Evolutionary conservation across 2,797 vertebrate genomes (phyloP).

Genomic region (Chloroceryle inda): DNA sequence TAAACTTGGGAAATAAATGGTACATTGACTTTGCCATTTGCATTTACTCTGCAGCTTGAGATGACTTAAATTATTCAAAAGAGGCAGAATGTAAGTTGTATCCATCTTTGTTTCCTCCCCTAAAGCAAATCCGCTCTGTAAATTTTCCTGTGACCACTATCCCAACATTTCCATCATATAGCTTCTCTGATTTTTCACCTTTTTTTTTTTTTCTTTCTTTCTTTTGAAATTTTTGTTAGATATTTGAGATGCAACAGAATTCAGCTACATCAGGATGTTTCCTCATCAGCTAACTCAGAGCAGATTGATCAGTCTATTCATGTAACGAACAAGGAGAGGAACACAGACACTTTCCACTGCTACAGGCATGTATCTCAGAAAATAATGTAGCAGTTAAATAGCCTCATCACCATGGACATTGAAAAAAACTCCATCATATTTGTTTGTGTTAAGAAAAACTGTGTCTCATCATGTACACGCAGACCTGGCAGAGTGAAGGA

Average conservation of each 20-base stretch:
- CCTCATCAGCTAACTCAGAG: neutral
- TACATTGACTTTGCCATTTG: constrained; percentile 42
- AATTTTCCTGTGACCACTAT: neutral
- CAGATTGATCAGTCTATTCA: neutral
- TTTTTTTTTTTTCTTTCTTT: neutral
- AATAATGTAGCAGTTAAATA: neutral
- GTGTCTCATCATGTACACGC: neutral
- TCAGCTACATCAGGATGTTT: neutral
- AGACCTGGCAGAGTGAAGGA: neutral
- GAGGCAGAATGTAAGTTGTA: neutral
- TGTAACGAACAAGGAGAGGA: neutral
- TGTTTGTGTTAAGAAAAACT: neutral
- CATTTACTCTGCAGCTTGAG: constrained; percentile 35
- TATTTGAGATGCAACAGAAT: neutral
- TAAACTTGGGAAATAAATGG: constrained; percentile 40
- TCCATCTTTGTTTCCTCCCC: constrained; percentile 29
- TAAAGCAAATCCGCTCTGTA: constrained; percentile 32
- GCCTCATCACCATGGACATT: neutral
- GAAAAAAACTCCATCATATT: neutral
- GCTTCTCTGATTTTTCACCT: neutral
- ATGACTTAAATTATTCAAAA: constrained; percentile 51
- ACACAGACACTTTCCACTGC: neutral
- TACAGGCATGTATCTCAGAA: neutral
- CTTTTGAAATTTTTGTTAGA: neutral
- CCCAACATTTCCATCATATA: neutral